phyloP scores from a whole-genome alignment of 1,140 invertebrate species.

The Drosophila willistoni region DNA sequence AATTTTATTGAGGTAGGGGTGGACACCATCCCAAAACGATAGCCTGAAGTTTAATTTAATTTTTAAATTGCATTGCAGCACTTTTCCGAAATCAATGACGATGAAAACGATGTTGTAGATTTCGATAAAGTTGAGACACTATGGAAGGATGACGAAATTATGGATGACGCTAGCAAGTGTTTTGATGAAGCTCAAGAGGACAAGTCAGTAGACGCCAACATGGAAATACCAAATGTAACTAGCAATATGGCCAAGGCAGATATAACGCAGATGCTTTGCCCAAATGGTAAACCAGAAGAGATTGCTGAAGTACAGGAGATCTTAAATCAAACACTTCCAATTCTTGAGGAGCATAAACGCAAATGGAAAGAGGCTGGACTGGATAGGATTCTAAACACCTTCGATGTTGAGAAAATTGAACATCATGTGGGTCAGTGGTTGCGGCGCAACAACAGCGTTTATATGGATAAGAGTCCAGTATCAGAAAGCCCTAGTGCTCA shows the following conservation, averaged over 20 bases:
- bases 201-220: slow-evolving; percentile 17
- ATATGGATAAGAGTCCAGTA: slow-evolving; percentile 18
- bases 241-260: slow-evolving; percentile 46
- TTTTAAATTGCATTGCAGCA: slow-evolving; percentile 16
- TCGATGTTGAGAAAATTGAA: slow-evolving; percentile 70
- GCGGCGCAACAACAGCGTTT: slow-evolving; percentile 58
- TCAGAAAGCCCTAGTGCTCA: neutral
- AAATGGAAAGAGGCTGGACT: slow-evolving; percentile 68
- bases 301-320: slow-evolving; percentile 54
- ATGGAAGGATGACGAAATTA: slow-evolving; percentile 30
- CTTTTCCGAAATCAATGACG: slow-evolving; percentile 13
- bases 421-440: slow-evolving; percentile 68
- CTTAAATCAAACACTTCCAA: slow-evolving; percentile 65
- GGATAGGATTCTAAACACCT: slow-evolving; percentile 67
- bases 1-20: slow-evolving; percentile 42
- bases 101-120: slow-evolving; percentile 22
- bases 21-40: neutral
- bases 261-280: slow-evolving; percentile 47
- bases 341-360: slow-evolving; percentile 67
- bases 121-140: slow-evolving; percentile 35
- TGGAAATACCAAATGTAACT: slow-evolving; percentile 33
- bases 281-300: slow-evolving; percentile 34
- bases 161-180: slow-evolving; percentile 6
- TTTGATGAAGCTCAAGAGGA: slow-evolving; percentile 41
- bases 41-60: neutral